phyloP scores from a whole-genome alignment of 2,888 invertebrate genomes.

The Oconnorella tubifera region DNA sequence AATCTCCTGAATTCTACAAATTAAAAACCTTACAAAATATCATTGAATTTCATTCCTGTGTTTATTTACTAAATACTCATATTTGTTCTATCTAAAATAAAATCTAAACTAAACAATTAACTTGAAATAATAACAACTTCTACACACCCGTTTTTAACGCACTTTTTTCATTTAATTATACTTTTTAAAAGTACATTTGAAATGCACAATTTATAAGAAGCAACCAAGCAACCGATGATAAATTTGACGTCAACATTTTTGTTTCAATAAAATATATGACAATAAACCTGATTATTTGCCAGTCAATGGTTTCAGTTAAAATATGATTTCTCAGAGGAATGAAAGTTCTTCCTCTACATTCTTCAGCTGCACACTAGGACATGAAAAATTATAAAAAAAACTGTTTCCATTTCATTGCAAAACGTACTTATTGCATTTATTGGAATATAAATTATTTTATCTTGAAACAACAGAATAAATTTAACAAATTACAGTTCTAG shows the following conservation, averaged over 20 bases:
- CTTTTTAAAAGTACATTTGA: background rate
- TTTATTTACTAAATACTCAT: background rate
- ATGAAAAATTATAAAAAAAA: background rate
- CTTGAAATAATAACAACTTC: too few relatives aligned
- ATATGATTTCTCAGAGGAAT: constrained; percentile 50
- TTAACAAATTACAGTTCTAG: too few relatives aligned
- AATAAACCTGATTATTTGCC: constrained; percentile 68
- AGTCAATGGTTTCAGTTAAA: constrained; percentile 72
- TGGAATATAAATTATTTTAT: too few relatives aligned
- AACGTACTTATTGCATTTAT: too few relatives aligned
- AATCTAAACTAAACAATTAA: too few relatives aligned
- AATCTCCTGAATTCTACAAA: constrained; percentile 70
- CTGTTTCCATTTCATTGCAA: too few relatives aligned
- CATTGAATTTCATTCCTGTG: background rate
- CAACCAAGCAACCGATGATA: background rate
- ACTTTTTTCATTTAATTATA: too few relatives aligned
- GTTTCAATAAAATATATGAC: too few relatives aligned
- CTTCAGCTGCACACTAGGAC: constrained; percentile 53
- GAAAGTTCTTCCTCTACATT: constrained; percentile 53
- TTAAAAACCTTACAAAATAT: constrained; percentile 1
- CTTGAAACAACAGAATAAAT: too few relatives aligned
- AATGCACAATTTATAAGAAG: background rate
- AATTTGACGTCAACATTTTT: too few relatives aligned
- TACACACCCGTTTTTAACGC: too few relatives aligned
- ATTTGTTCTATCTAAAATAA: too few relatives aligned